These are phyloP conservation scores for Tyria jacobaeae DNA, from an alignment of 2,888 invertebrate species.

Conservation along the genomic window DNA sequence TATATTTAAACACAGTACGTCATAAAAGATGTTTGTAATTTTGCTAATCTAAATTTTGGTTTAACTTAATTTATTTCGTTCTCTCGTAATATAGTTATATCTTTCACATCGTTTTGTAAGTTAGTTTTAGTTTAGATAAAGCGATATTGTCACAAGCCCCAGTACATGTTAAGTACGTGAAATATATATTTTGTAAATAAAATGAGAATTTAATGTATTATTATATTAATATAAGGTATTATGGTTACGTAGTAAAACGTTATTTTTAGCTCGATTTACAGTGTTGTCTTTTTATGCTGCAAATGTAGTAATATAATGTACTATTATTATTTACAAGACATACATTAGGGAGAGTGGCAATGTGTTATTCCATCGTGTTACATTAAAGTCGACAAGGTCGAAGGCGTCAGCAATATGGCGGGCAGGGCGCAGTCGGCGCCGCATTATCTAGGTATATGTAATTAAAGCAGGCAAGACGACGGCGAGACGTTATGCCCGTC, in stretches of 20 bases:
- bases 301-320: slow-evolving; percentile 55
- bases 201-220: no score
- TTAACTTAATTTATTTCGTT: no score
- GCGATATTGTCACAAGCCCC: no score
- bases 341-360: slow-evolving; percentile 72
- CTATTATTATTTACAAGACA: slow-evolving; percentile 51
- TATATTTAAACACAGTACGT: no score
- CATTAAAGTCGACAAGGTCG: slow-evolving; percentile 70
- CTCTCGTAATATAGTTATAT: no score
- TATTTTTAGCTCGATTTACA: slow-evolving; percentile 60
- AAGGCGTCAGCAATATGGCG: slow-evolving; percentile 53
- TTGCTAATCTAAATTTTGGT: no score
- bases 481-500: slow-evolving; percentile 85
- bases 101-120: no score
- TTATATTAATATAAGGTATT: no score
- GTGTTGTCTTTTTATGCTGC: slow-evolving; percentile 54
- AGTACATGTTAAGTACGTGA: no score
- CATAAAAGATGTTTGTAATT: no score
- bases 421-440: slow-evolving; percentile 72
- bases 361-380: slow-evolving; percentile 79
- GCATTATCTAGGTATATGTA: slow-evolving; percentile 83
- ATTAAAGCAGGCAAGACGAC: slow-evolving; percentile 84
- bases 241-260: slow-evolving; percentile 69
- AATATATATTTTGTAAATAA: no score
- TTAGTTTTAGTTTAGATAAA: no score